These are phyloP conservation scores for Porites evermanni DNA, from an alignment of 92 coral and sea anemone species.

Conservation along the genomic window DNA sequence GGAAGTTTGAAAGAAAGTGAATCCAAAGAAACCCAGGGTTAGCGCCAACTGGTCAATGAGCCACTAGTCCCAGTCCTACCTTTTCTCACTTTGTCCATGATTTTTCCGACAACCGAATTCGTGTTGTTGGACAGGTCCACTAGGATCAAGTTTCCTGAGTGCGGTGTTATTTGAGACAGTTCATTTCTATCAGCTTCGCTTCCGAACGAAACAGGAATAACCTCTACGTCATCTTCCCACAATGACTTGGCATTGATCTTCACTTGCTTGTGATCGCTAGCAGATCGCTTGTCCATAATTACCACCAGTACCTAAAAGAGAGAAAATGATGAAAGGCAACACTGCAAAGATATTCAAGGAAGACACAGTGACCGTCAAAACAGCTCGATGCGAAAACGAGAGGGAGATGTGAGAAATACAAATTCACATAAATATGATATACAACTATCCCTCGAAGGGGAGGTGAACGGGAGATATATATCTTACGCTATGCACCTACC, in stretches of 20 bases:
- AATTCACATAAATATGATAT: too few relatives aligned
- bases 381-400: too few relatives aligned
- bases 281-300: slow-evolving; percentile 77
- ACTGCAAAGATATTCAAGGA: neutral
- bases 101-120: slow-evolving; percentile 53
- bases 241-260: slow-evolving; percentile 64
- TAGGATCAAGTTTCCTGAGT: slow-evolving; percentile 57
- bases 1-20: too few relatives aligned
- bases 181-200: slow-evolving; percentile 71
- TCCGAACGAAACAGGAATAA: slow-evolving; percentile 85
- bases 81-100: slow-evolving; percentile 69
- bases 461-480: too few relatives aligned
- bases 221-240: slow-evolving; percentile 69
- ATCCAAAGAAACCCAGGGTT: too few relatives aligned
- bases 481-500: too few relatives aligned
- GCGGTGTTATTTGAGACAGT: slow-evolving; percentile 57
- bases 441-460: too few relatives aligned
- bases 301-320: slow-evolving; percentile 67
- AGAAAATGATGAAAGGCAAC: neutral
- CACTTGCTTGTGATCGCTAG: slow-evolving; percentile 59
- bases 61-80: slow-evolving; percentile 34
- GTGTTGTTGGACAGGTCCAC: slow-evolving; percentile 66
- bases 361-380: neutral
- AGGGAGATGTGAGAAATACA: too few relatives aligned
- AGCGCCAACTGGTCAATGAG: too few relatives aligned